Base-by-base conservation (phyloP, 2,888 invertebrate species). In the Callinectes sapidus region DNA sequence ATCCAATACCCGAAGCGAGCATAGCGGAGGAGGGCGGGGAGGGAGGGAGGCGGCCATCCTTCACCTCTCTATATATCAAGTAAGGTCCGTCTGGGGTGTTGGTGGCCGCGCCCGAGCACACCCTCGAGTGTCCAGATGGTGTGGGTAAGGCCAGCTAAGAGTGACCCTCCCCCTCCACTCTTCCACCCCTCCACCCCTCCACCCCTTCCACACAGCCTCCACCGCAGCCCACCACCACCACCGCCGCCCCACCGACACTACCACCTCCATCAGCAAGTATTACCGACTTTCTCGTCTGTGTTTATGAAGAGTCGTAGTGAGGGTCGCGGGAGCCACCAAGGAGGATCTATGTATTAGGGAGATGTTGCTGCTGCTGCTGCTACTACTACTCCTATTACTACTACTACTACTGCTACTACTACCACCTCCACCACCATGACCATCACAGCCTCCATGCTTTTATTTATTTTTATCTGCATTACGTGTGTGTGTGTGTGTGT, bases 1-100 rank as follows among this genome's bases (percentile, higher is more conserved):
- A 88, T 88, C 88, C 88, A 88, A 88, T 88, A 88, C 55, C 55
- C 35, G 81, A 35, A 81, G 81, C 81, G 35, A 81, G 81, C 8
- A 32, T 35, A 32, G 13, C 13, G 81, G 71, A 10, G 71, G 16
- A 35, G 35, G 81, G 16, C 16, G 35, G 81, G 0, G 81, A 16
- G 81, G n/a, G 81, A 32, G 35, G 81, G 14, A 35, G 35, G 18
- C 8, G 5, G 81, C 81, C 81, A 81, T 81, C 81, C 81, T 81
- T 81, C 81, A 81, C 81, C 81, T 81, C 81, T 81, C 81, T 81
- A 81, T 81, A 81, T 81, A 81, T 81, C 81, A 81, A 35, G 35
- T 81, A 81, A 81, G 18, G 81, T 81, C 16, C 81, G 81, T 35
- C 81, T 81, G 81, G 81, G 81, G 81, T 81, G 81, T 81, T 81